These are phyloP conservation scores for Heliconius hortense DNA, from an alignment of 2,888 invertebrate genomes.

Conservation along the genomic window DNA sequence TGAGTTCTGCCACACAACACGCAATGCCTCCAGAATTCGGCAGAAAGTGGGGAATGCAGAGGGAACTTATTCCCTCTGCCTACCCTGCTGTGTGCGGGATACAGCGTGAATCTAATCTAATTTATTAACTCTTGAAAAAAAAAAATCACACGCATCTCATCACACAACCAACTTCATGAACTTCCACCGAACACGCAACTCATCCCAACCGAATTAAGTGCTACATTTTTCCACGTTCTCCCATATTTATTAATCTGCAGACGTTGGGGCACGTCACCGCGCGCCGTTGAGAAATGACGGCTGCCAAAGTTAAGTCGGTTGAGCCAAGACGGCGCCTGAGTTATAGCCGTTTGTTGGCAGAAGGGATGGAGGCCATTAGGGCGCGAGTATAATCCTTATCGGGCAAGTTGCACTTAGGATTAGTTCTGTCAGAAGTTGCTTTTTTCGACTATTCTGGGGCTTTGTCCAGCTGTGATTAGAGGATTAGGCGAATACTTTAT, in stretches of 20 bases:
- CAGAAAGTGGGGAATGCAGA: no score
- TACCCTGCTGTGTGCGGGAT: no score
- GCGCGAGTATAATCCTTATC: conserved; percentile 79
- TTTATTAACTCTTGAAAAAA: neutral
- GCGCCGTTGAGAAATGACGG: conserved; percentile 81
- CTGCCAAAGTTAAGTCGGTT: conserved; percentile 82
- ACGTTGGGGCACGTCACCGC: conserved; percentile 69
- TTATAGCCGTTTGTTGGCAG: conserved; percentile 80
- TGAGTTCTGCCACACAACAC: no score
- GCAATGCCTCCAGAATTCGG: no score
- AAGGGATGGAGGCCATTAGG: conserved; percentile 80
- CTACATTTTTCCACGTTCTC: conserved; percentile 79
- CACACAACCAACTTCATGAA: conserved; percentile 45
- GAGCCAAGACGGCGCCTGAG: conserved; percentile 77
- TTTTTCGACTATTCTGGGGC: conserved; percentile 74
- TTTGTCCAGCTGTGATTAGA: conserved; percentile 75
- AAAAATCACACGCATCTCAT: conserved; percentile 31
- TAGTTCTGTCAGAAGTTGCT: conserved; percentile 78
- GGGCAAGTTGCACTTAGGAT: conserved; percentile 81
- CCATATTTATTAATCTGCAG: conserved; percentile 79
- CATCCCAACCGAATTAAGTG: conserved; percentile 75
- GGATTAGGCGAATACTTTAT: conserved; percentile 55
- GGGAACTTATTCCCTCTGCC: no score
- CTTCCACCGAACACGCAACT: conserved; percentile 66
- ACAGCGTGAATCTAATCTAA: no score